Base-by-base conservation (phyloP, 2,888 invertebrate genomes). In the Steromphala cineraria region DNA sequence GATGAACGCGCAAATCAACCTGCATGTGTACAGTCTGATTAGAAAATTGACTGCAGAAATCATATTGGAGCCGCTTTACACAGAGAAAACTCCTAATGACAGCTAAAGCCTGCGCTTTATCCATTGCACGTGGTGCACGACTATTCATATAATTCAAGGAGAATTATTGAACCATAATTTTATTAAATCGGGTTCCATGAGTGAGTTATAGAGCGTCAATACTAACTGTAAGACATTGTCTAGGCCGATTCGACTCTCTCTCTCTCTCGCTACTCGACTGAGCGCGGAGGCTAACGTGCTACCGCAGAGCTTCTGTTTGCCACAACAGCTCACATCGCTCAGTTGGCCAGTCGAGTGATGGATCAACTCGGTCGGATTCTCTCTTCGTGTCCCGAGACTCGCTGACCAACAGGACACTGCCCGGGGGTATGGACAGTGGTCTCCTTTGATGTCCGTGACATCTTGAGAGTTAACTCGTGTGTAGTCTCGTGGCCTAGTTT, bases 91-190 rank as follows among this genome's bases (percentile, higher is more conserved):
- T 31, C 62, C 71, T 71, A 40, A 71, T 71, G 36, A 71, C 46
- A 5, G 46, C 7, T 13, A 13, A 46, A 46, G 46, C 46, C 46
- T 13, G n/a, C 13, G 46, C 46, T 46, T 46, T 46, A 4, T 46
- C 46, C 46, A 10, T 10, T 46, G 40, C 71, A 71, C 71, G 71
- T 31, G 71, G 17, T 71, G 71, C 36, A 36, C 71, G 71, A 36
- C 31, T 19, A 36, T 71, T 71, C 31, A 46, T 31, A 36, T 71
- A n/a, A 17, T 71, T 24, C 21, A 24, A 7, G 31, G 71, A 7
- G 40, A n/a, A 71, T 71, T 71, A 71, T 71, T 40, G 71, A 71
- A 71, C 71, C 31, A 56, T 56, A 56, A 21, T 56, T 56, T 56
- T 56, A n/a, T 7, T 56, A 56, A 56, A 56, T 21, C 19, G 19